A percentile compares a stretch with the other conserved stretches of the same genome.
Evolutionary conservation across 2,113 vertebrate genomes (phyloP).

Genomic region (Cisticola juncidis): DNA sequence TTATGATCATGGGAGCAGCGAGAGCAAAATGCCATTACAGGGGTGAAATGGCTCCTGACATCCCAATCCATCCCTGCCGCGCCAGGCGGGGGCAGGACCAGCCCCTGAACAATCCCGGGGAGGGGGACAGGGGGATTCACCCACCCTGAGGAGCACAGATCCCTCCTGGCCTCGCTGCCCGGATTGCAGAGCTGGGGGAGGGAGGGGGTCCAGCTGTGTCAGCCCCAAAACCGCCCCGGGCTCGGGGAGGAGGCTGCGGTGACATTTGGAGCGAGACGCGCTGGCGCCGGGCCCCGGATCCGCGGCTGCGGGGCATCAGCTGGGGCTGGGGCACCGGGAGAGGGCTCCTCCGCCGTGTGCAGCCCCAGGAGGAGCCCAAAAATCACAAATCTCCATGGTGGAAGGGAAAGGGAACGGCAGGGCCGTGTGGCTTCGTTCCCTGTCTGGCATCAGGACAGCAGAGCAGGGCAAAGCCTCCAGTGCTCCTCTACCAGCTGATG

Average conservation of each 20-base stretch:
- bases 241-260: not conserved
- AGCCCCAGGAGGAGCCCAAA: not conserved
- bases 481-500: not conserved
- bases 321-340: not conserved
- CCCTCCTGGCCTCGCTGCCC: not conserved
- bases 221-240: not conserved
- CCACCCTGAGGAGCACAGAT: not conserved
- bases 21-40: not conserved
- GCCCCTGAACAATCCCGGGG: accelerated
- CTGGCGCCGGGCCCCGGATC: not conserved
- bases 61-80: not conserved
- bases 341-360: not conserved
- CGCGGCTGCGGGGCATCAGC: not conserved
- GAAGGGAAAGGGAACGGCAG: not conserved
- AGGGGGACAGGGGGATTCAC: not conserved
- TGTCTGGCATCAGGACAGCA: accelerated
- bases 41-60: not conserved
- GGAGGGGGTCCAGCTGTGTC: not conserved
- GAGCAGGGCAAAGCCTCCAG: not conserved
- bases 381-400: accelerated
- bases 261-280: not conserved
- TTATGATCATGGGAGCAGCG: not conserved
- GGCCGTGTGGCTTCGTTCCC: accelerated
- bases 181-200: accelerated
- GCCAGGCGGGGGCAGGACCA: accelerated